These are phyloP conservation scores for Oryzias woworae DNA, from an alignment of 2,113 vertebrate species.

Conservation along the genomic window DNA sequence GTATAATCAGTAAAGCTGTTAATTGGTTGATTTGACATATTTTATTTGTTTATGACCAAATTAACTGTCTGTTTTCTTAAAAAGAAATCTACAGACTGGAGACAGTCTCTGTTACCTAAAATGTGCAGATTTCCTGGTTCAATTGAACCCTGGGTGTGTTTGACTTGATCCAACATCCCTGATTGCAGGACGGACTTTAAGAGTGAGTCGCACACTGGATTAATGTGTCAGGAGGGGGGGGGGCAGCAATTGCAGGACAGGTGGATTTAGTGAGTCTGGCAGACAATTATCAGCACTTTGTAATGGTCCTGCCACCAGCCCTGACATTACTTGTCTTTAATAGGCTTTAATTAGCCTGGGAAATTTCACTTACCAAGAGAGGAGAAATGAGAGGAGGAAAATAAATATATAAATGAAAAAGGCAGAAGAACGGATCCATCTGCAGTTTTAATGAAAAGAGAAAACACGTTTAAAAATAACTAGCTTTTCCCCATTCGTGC, in stretches of 20 bases:
- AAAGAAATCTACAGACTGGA: constrained; percentile 8
- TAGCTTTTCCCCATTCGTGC: constrained; percentile 42
- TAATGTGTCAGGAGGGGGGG: constrained; percentile 60
- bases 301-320: constrained; percentile 78
- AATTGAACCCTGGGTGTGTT: constrained; percentile 29
- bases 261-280: constrained; percentile 81
- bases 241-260: constrained; percentile 74
- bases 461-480: constrained; percentile 48
- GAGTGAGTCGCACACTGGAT: constrained; percentile 48
- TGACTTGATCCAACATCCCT: constrained; percentile 55
- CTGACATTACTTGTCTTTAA: constrained; percentile 79
- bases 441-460: constrained; percentile 56
- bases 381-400: constrained; percentile 47
- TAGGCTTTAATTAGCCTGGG: constrained; percentile 79
- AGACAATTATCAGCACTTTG: constrained; percentile 82
- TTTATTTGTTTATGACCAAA: constrained; percentile 32
- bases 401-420: constrained; percentile 36
- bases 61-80: constrained; percentile 25
- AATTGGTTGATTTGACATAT: constrained; percentile 18
- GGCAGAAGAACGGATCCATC: constrained; percentile 43
- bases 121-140: constrained; percentile 16
- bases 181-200: constrained; percentile 57
- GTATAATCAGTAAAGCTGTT: constrained; percentile 17
- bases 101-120: background rate
- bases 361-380: constrained; percentile 74